Base-by-base conservation (phyloP, 2,888 invertebrate species). In the Drosophila merina region DNA sequence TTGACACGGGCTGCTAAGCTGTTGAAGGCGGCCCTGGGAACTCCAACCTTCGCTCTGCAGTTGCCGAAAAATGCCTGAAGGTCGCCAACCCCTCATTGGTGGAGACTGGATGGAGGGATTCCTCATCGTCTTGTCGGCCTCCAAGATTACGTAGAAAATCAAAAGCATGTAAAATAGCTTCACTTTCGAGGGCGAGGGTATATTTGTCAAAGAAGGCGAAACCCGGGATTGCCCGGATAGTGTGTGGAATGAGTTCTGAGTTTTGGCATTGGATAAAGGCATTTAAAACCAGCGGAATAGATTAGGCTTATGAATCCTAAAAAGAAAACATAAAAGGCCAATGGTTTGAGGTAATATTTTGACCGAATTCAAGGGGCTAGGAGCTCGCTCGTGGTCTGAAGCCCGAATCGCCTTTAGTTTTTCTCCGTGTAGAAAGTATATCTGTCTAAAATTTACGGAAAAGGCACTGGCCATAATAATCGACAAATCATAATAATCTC, bases 1-100 rank as follows among this genome's bases (percentile, higher is more conserved):
- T 79, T 82, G 85, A 82, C 85, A 83, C 74, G 83, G 77, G 56
- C 76, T 70, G 76, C 79, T 83, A 82, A 85, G 85, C 79, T 77
- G 58, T 54, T 70, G 58, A 67, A 51, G 54, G 58, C 49, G 55
- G 54, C 47, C 47, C 33, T 52, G 57, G 51, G 66, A 47, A 42
- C 51, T 28, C 26, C 48, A 31, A 28, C 60, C 60, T 57, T 57
- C 10, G n/a, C 60, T 26, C 50, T 31, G 33, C 52, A 67, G 30
- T 54, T 45, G 59, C 33, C 62, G 26, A 63, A 8, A 38, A 59
- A 26, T 25, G 26, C 55, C 26, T 25, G 40, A 44, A 14, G 48
- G 50, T 49, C 31, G 56, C 26, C 10, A 48, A 48, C 56, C 30
- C 57, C 56, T 59, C n/a, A n/a, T 31, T 66, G 69, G 14, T 1